Evolutionary conservation across 2,113 vertebrate genomes (phyloP).

Genomic region (Capra hircus): DNA sequence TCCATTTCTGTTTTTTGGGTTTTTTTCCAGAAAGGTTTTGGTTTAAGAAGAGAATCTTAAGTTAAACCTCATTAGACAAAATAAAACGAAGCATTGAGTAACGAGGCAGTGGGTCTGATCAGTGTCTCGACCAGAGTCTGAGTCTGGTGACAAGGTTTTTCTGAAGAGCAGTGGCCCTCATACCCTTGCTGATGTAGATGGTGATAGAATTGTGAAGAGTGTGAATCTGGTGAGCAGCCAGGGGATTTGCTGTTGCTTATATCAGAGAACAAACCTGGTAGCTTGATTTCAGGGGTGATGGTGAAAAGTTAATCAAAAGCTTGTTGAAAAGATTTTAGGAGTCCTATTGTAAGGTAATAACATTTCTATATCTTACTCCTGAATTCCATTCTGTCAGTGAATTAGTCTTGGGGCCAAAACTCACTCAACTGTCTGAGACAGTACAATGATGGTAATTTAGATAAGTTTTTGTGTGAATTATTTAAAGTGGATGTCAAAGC

Average conservation of each 20-base stretch:
- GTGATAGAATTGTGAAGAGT: neutral
- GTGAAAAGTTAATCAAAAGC: neutral
- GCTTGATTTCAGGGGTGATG: neutral
- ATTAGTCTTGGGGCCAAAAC: neutral
- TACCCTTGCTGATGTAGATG: neutral
- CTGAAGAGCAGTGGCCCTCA: neutral
- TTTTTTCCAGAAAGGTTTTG: neutral
- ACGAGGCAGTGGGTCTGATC: neutral
- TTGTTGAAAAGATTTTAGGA: neutral
- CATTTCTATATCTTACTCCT: slow-evolving; percentile 19
- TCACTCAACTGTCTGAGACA: neutral
- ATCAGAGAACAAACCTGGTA: neutral
- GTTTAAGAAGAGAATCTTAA: slow-evolving; percentile 18
- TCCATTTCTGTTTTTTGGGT: rapidly evolving
- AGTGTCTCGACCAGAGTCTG: neutral
- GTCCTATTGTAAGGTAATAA: neutral
- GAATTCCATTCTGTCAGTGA: neutral
- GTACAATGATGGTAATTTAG: neutral
- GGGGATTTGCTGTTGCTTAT: neutral
- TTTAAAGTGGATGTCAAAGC: neutral
- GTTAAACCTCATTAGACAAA: neutral
- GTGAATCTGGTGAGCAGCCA: neutral
- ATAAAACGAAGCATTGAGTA: neutral
- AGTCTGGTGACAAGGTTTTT: neutral
- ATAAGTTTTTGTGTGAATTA: neutral